Conservation (phyloP, 1,140 invertebrate species). For the Sminthurinus signatus region DNA sequence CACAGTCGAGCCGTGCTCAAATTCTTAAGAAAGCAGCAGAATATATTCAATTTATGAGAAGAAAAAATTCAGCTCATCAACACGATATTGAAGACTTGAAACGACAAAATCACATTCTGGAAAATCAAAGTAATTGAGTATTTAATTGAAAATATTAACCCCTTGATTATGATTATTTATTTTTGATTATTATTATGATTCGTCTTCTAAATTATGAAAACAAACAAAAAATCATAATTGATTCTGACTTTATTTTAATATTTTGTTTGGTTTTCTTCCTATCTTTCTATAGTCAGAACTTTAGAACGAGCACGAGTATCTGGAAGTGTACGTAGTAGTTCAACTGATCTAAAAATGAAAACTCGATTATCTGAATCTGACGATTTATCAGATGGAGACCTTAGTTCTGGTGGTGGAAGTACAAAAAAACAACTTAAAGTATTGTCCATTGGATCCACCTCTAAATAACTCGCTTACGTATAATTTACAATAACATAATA, state of each 20-base stretch:
- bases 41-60: constrained; percentile 91
- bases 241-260: no score
- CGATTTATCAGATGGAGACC: constrained; percentile 19
- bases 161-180: no score
- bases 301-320: constrained; percentile 64
- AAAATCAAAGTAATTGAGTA: constrained; percentile 76
- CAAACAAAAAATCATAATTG: no score
- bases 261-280: not conserved
- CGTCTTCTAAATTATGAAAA: no score
- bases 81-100: constrained; percentile 92
- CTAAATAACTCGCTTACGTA: not conserved
- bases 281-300: constrained; percentile 54
- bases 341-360: constrained; percentile 7
- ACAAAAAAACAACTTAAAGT: constrained; percentile 1
- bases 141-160: no score
- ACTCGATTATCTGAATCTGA: constrained; percentile 19
- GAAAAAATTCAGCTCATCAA: constrained; percentile 85
- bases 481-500: no score
- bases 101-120: constrained; percentile 79
- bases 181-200: no score
- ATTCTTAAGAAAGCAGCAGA: constrained; percentile 97
- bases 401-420: not conserved
- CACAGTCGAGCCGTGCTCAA: constrained; percentile 88
- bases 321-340: constrained; percentile 49
- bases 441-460: not conserved